Evolutionary conservation across 2,888 invertebrate species (phyloP).

Genomic region (Digitonthophagus gazella): DNA sequence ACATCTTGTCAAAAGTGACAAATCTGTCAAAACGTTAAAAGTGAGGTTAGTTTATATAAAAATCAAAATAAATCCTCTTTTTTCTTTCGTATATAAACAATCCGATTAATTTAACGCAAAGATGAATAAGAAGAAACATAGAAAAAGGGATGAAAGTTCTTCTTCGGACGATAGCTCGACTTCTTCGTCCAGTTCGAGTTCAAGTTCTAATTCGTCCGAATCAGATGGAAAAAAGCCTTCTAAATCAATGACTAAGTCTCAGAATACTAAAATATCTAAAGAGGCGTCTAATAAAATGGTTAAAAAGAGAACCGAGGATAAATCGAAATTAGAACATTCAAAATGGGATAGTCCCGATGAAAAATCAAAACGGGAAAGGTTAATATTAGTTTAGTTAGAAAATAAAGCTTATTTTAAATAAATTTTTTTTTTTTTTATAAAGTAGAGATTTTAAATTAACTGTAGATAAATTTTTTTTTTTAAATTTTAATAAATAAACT

Average conservation of each 20-base stretch:
- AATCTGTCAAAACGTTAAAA: too few species aligned
- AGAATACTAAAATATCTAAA: not conserved
- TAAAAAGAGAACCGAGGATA: not conserved
- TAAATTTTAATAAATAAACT: slow-evolving; percentile 4
- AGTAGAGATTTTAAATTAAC: not conserved
- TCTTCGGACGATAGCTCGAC: slow-evolving; percentile 17
- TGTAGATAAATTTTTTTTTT: slow-evolving; percentile 13
- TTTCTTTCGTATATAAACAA: too few species aligned
- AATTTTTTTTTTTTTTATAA: slow-evolving; percentile 7
- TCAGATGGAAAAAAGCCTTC: slow-evolving; percentile 7
- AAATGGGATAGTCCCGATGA: slow-evolving; percentile 38
- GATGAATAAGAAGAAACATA: not conserved
- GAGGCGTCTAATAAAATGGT: not conserved
- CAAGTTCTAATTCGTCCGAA: slow-evolving; percentile 19
- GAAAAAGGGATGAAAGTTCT: slow-evolving; percentile 9
- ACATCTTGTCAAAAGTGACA: too few species aligned
- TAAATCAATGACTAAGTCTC: too few species aligned
- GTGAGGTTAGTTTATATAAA: too few species aligned
- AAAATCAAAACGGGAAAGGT: slow-evolving; percentile 24
- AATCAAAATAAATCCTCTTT: too few species aligned
- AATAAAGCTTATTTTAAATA: not conserved
- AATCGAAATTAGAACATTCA: slow-evolving; percentile 28
- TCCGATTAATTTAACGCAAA: too few species aligned
- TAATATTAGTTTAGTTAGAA: too few species aligned
- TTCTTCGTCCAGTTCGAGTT: slow-evolving; percentile 19